Evolutionary conservation across 2,888 invertebrate genomes (phyloP).

Genomic region (Watsonalla binaria): DNA sequence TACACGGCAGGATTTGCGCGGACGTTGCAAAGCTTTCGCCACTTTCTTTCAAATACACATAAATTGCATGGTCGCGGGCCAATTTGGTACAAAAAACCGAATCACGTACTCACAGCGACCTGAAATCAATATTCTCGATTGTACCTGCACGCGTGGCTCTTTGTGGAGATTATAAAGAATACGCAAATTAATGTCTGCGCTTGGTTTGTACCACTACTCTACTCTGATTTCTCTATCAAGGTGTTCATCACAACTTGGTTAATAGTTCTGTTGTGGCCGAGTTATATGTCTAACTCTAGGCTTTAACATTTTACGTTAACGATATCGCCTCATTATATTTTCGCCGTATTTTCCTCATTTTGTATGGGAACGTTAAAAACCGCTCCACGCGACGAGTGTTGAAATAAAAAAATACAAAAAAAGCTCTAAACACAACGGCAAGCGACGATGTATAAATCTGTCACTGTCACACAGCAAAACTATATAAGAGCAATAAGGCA

Average conservation of each 20-base stretch:
- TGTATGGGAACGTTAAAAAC: no score
- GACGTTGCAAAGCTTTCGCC: slow-evolving; percentile 37
- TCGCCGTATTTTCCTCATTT: no score
- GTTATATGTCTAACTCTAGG: no score
- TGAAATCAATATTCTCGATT: slow-evolving; percentile 30
- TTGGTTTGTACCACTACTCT: slow-evolving; percentile 36
- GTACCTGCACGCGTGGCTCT: slow-evolving; percentile 21
- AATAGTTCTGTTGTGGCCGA: no score
- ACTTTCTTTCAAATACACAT: slow-evolving; percentile 42
- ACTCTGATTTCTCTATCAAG: slow-evolving; percentile 39
- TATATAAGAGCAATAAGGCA: no score
- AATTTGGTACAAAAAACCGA: slow-evolving; percentile 40
- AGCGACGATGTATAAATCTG: no score
- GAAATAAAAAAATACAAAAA: no score
- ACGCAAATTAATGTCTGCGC: slow-evolving; percentile 30
- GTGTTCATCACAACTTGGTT: slow-evolving; percentile 9
- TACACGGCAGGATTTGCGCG: slow-evolving; percentile 23
- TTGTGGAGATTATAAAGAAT: slow-evolving; percentile 39
- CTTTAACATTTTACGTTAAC: no score
- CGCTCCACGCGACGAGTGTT: no score
- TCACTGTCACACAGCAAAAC: no score
- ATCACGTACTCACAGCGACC: slow-evolving; percentile 55
- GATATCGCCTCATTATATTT: no score
- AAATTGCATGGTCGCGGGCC: slow-evolving; percentile 36
- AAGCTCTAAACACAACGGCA: no score